Evolutionary conservation across 2,113 vertebrate species (phyloP).

Genomic region (Psephotus haematonotus): DNA sequence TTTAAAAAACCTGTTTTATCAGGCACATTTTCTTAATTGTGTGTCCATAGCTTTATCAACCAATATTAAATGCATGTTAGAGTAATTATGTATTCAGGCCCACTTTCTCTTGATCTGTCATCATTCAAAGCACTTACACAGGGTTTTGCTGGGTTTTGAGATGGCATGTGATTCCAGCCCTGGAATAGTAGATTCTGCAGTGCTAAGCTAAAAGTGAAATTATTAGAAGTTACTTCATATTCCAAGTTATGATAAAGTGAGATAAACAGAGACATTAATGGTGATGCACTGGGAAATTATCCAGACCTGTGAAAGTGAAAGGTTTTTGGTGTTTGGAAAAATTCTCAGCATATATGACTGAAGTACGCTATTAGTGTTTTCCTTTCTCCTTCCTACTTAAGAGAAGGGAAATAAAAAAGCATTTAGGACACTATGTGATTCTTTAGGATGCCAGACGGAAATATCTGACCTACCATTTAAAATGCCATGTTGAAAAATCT

Average conservation of each 20-base stretch:
- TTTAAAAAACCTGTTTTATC: constrained; percentile 64
- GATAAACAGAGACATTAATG: constrained; percentile 55
- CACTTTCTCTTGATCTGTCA: constrained; percentile 65
- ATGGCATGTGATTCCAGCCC: constrained; percentile 8
- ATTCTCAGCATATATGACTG: background rate
- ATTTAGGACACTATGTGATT: background rate
- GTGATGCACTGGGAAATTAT: constrained; percentile 28
- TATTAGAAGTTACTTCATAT: constrained; percentile 64
- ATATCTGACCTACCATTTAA: background rate
- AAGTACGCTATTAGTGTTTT: background rate
- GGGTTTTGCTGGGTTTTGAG: constrained; percentile 12
- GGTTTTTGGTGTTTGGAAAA: constrained; percentile 31
- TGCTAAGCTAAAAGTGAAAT: constrained; percentile 65
- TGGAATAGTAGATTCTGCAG: constrained; percentile 63
- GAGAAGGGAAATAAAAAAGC: background rate
- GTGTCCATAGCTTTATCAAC: constrained; percentile 61
- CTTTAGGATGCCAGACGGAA: background rate
- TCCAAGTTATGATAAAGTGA: constrained; percentile 54
- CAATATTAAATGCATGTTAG: constrained; percentile 34
- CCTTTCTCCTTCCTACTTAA: background rate
- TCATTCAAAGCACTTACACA: constrained; percentile 54
- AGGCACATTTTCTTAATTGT: constrained; percentile 70
- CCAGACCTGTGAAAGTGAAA: constrained; percentile 2
- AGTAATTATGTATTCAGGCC: constrained; percentile 61
- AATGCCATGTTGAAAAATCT: background rate